phyloP scores from a whole-genome alignment of 1,140 invertebrate genomes.

The Drosophila prosaltans region DNA sequence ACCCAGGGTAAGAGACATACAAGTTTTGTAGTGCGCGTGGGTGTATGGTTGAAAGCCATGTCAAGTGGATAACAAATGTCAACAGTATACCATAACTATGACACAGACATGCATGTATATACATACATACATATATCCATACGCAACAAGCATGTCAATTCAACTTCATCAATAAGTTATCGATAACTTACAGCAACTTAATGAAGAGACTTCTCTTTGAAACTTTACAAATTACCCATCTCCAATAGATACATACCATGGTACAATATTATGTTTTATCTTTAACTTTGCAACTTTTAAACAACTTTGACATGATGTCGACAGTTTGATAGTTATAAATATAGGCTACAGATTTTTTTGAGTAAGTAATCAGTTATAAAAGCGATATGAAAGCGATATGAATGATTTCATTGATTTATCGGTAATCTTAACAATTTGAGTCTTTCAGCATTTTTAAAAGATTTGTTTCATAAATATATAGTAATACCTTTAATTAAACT shows the following conservation, averaged over 20 bases:
- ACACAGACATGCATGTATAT: background rate
- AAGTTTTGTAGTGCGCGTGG: background rate
- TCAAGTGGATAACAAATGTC: constrained; percentile 36
- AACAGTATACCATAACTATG: background rate
- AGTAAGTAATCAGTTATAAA: too few relatives aligned
- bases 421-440: too few relatives aligned
- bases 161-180: constrained; percentile 14
- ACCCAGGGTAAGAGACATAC: constrained; percentile 35
- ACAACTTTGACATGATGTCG: too few relatives aligned
- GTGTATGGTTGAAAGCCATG: background rate
- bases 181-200: constrained; percentile 3
- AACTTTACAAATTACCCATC: background rate
- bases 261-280: too few relatives aligned
- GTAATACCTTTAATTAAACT: too few relatives aligned
- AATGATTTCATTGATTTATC: too few relatives aligned
- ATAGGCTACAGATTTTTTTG: too few relatives aligned
- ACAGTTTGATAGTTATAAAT: too few relatives aligned
- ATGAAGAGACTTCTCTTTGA: background rate
- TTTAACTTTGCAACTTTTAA: too few relatives aligned
- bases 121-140: background rate
- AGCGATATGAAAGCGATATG: too few relatives aligned
- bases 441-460: too few relatives aligned
- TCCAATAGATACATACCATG: background rate
- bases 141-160: constrained; percentile 1
- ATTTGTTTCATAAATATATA: too few relatives aligned